These are phyloP conservation scores for Eulemur coronatus DNA, from an alignment of 2,797 vertebrate species.

Conservation along the genomic window DNA sequence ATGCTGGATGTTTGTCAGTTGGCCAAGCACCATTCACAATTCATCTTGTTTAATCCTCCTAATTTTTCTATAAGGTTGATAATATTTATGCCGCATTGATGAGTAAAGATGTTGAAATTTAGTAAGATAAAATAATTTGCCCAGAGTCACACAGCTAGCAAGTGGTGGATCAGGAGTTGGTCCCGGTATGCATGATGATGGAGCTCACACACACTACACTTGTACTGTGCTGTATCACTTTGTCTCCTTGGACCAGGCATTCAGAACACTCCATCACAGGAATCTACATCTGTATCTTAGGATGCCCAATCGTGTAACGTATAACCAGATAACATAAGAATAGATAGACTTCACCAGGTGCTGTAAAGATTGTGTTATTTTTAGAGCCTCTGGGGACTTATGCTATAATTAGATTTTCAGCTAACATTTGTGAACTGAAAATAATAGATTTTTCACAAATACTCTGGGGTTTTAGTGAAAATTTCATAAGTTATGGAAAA, in stretches of 20 bases:
- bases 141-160: not conserved
- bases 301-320: not conserved
- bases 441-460: not conserved
- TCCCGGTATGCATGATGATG: not conserved
- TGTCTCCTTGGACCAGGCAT: not conserved
- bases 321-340: not conserved
- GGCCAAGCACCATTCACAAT: not conserved
- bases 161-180: not conserved
- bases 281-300: not conserved
- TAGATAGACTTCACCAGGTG: not conserved
- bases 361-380: not conserved
- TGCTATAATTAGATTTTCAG: not conserved
- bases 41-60: not conserved
- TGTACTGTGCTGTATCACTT: no score
- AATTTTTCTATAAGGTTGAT: not conserved
- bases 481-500: not conserved
- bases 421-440: not conserved
- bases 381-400: not conserved
- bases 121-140: not conserved
- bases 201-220: not conserved
- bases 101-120: not conserved
- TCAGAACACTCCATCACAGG: not conserved
- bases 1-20: not conserved
- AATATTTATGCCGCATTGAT: not conserved
- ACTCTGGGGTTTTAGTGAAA: not conserved